Percentiles rank a stretch among this genome's conserved stretches.
Conservation (phyloP, 2,888 invertebrate genomes). For the Agonopterix alstromeriana region DNA sequence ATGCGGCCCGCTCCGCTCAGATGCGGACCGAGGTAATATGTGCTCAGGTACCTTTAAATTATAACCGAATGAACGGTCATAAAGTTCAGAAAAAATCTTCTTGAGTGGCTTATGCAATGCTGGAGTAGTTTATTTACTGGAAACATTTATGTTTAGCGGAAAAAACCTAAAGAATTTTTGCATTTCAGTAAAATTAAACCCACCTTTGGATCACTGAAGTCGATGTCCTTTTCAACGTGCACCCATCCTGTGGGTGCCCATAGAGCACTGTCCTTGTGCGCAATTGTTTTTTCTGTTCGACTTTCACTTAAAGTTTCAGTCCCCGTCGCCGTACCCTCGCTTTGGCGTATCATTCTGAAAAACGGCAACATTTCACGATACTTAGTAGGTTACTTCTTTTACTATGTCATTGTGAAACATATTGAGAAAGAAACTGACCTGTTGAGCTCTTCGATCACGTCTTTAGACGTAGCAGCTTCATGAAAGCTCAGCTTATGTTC, state of each 20-base stretch:
- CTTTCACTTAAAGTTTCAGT: slow-evolving; percentile 31
- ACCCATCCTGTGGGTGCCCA: slow-evolving; percentile 87
- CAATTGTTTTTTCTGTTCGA: slow-evolving; percentile 21
- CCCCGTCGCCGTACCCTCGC: slow-evolving; percentile 36
- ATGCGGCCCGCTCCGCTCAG: no score
- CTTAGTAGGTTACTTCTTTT: background rate
- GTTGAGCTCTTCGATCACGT: slow-evolving; percentile 85
- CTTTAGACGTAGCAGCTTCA: slow-evolving; percentile 84
- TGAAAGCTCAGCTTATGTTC: slow-evolving; percentile 82
- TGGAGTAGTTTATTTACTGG: no score
- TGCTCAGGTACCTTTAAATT: no score
- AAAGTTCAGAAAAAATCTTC: no score
- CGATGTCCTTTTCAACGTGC: slow-evolving; percentile 85
- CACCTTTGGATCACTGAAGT: slow-evolving; percentile 88
- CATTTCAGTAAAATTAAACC: background rate
- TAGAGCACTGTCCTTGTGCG: slow-evolving; percentile 78
- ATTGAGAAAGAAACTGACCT: slow-evolving; percentile 37
- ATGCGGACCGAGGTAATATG: no score
- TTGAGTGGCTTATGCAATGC: no score
- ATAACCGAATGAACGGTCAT: no score
- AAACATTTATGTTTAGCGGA: no score
- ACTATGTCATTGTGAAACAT: background rate
- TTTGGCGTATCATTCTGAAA: slow-evolving; percentile 67
- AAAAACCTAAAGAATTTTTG: background rate
- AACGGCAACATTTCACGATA: no score